Conservation (phyloP, 1,140 invertebrate genomes). For the Bombus fervidus region DNA sequence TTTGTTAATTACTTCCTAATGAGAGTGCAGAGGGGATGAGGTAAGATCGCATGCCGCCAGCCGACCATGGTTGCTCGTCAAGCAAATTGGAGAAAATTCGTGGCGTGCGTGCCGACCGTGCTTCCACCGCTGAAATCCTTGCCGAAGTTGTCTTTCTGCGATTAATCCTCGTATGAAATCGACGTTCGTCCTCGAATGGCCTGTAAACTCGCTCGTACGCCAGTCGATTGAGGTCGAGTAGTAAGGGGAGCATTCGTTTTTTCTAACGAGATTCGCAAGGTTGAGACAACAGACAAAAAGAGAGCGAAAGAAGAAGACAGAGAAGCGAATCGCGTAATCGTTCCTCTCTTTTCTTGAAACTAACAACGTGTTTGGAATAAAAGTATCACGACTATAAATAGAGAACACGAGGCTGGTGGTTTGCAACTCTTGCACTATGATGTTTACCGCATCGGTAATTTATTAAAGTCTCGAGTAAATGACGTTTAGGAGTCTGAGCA, state of each 20-base stretch:
- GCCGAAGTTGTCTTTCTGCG: background rate
- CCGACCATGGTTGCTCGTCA: conserved; percentile 37
- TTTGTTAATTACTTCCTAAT: conserved; percentile 75
- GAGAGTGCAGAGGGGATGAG: conserved; percentile 61
- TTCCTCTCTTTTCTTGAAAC: conserved; percentile 12
- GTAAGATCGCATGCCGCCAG: conserved; percentile 73
- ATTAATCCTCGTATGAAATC: background rate
- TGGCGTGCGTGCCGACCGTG: conserved; percentile 47
- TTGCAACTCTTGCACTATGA: background rate
- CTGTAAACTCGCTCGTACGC: conserved; percentile 3
- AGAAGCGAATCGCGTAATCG: background rate
- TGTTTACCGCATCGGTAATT: background rate
- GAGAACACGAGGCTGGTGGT: background rate
- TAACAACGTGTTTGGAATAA: background rate
- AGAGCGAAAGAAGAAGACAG: background rate
- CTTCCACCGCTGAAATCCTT: conserved; percentile 21
- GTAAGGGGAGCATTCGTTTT: background rate
- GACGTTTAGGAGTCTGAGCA: background rate
- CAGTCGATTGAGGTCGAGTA: conserved; percentile 1
- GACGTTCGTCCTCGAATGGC: conserved; percentile 3
- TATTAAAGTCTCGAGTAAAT: background rate
- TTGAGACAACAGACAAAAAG: background rate
- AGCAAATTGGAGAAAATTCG: conserved; percentile 44
- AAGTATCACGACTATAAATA: conserved; percentile 36
- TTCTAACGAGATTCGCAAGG: conserved; percentile 11